Evolutionary conservation across 2,888 invertebrate species (phyloP).

Genomic region (Thymelicus lineola): DNA sequence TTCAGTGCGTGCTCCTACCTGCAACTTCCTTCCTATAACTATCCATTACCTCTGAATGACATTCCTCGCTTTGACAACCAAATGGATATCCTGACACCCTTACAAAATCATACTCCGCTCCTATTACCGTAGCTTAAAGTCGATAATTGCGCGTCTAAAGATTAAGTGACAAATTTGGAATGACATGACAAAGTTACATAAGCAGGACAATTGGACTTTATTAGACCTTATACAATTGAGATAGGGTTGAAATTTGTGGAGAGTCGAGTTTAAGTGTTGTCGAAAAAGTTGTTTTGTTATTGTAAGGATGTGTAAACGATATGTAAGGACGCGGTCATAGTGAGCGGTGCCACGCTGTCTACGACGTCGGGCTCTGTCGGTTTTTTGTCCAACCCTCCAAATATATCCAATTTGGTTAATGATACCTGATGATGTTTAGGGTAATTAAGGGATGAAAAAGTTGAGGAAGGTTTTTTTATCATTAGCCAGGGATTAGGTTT

Average conservation of each 20-base stretch:
- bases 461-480: constrained; percentile 23
- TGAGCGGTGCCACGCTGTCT: constrained; percentile 81
- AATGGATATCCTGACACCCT: constrained; percentile 72
- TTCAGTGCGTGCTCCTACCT: constrained; percentile 69
- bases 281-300: constrained; percentile 53
- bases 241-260: constrained; percentile 42
- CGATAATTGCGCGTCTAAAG: constrained; percentile 43
- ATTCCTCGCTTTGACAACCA: constrained; percentile 76
- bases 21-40: constrained; percentile 82
- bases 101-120: constrained; percentile 45
- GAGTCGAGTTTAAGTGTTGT: constrained; percentile 7
- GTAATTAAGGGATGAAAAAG: constrained; percentile 35
- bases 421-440: constrained; percentile 59
- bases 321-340: constrained; percentile 52
- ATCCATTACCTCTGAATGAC: constrained; percentile 79
- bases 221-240: neutral
- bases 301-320: constrained; percentile 53
- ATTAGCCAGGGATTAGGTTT: constrained; percentile 17
- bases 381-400: constrained; percentile 46
- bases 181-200: constrained; percentile 41
- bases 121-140: constrained; percentile 40
- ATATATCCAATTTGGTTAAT: constrained; percentile 57
- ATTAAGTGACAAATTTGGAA: constrained; percentile 41
- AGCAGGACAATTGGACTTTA: neutral
- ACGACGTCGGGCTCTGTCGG: constrained; percentile 54